phyloP scores from a whole-genome alignment of 2,113 vertebrate species.

The Microcebus lehilahytsara region DNA sequence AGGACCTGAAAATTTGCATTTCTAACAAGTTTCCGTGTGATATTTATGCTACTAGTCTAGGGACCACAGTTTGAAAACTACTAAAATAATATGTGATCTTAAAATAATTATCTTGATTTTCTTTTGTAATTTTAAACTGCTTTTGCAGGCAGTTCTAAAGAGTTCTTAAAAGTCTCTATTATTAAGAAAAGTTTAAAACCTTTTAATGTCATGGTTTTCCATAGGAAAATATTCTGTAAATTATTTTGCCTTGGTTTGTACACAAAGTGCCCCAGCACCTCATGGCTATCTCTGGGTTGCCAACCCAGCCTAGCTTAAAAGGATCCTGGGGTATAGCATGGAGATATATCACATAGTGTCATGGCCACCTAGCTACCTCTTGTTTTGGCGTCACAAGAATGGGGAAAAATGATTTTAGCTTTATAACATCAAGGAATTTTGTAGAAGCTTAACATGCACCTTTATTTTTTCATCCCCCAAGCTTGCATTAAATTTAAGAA shows the following conservation, averaged over 20 bases:
- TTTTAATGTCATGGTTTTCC: not conserved
- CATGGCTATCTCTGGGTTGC: not conserved
- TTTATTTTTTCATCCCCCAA: not conserved
- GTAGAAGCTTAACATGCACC: not conserved
- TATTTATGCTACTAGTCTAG: not conserved
- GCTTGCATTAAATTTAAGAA: not conserved
- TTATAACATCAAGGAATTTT: not conserved
- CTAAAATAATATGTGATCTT: not conserved
- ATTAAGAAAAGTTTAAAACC: not conserved
- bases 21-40: not conserved
- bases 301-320: not conserved
- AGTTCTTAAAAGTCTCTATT: not conserved
- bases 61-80: not conserved
- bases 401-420: not conserved
- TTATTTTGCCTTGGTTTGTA: not conserved
- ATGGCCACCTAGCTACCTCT: accelerated
- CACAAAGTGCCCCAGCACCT: not conserved
- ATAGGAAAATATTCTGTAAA: not conserved
- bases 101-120: not conserved
- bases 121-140: not conserved
- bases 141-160: not conserved
- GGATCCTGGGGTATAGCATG: accelerated
- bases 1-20: not conserved
- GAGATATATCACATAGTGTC: not conserved
- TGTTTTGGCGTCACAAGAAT: not conserved